Evolutionary conservation across 2,797 vertebrate species (phyloP), one percentile per base, ranked within the genome.

Genomic region (Poeciliopsis infans): DNA sequence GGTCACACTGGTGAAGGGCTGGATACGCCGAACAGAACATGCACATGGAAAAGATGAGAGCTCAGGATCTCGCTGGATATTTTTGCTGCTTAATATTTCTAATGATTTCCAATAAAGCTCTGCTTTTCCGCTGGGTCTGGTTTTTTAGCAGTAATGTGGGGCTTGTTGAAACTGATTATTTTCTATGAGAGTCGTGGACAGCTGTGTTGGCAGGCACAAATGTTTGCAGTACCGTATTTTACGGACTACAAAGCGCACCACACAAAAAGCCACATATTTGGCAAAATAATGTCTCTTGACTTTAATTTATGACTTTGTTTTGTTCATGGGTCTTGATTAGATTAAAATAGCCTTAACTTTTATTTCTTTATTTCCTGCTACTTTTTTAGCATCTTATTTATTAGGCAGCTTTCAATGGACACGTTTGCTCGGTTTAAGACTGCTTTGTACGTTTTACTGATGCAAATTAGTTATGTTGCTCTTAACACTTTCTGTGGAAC

Each of bases 1-100:
- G n/a, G 87, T 85, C 81, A 83, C 68, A 86, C 57, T n/a, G 80
- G 57, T 80, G 73, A 49, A 43, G 82, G 55, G 45, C 46, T 77
- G 70, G 70, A 83, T 72, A 43, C 36, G 41, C 43, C 77, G 72
- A 66, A 82, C 69, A 36, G 47, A 72, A 77, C 49, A 61, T 72
- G 69, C 36, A 46, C 53, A 78, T 70, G 57, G 4, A 74, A 69
- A 51, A 13, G 13, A 79, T n/a, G 53, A 55, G 18, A 25, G 47
- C 20, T 51, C 49, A 8, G 20, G 20, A 53, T 25, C 20, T 10
- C 2, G 23, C 49, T 53, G 49, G 20, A 53, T 53, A 53, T 10
- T 25, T 25, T 23, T 25, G 23, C 49, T 25, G 20, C 18, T 2
- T 20, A 49, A 18, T 49, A 36, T 23, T 39, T 66, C 7, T 23